A percentile compares a stretch with the other conserved stretches of the same genome.
Evolutionary conservation across 2,888 invertebrate genomes (phyloP).

Genomic region (Meloe dianella): DNA sequence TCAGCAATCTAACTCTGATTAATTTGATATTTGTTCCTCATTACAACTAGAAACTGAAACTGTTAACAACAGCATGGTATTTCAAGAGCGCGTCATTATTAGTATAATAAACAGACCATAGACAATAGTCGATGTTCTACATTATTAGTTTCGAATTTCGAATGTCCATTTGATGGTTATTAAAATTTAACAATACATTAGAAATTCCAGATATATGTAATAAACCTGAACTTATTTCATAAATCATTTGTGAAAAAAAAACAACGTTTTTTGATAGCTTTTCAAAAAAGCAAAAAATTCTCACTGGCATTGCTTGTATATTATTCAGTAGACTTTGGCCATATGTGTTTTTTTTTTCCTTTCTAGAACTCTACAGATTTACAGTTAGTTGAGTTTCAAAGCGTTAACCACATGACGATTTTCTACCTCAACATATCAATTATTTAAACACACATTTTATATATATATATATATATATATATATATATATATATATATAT

Average conservation of each 20-base stretch:
- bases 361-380: conserved; percentile 16
- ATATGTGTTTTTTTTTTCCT: conserved; percentile 16
- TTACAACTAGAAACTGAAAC: conserved; percentile 31
- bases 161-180: conserved; percentile 19
- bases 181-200: conserved; percentile 16
- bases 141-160: conserved; percentile 27
- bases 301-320: conserved; percentile 8
- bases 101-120: conserved; percentile 31
- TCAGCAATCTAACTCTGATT: conserved; percentile 34
- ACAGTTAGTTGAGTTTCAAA: conserved; percentile 24
- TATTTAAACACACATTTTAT: not conserved
- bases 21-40: conserved; percentile 39
- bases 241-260: not conserved
- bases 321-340: conserved; percentile 28
- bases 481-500: not conserved
- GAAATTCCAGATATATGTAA: not conserved
- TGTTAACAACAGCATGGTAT: conserved; percentile 31
- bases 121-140: conserved; percentile 28
- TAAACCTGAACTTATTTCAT: not conserved
- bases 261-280: not conserved
- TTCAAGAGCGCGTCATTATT: conserved; percentile 33
- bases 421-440: conserved; percentile 16
- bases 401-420: conserved; percentile 28
- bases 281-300: not conserved
- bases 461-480: not conserved